Evolutionary conservation across 2,888 invertebrate genomes (phyloP).

Genomic region (Malachius bipustulatus): DNA sequence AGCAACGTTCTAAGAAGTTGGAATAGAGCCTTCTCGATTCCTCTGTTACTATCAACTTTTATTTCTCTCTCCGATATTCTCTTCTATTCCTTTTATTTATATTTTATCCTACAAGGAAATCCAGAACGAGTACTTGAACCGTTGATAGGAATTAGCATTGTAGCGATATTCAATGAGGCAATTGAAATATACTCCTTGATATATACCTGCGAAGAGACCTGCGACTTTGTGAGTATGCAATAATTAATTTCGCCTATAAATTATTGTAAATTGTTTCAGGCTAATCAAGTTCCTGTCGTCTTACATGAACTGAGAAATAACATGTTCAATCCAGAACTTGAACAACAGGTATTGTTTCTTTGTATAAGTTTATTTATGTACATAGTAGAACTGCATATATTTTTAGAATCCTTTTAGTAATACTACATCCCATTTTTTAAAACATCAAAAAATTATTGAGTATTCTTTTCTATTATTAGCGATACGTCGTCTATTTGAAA

Average conservation of each 20-base stretch:
- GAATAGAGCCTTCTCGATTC: slow-evolving; percentile 24
- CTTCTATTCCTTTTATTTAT: slow-evolving; percentile 26
- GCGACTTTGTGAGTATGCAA: slow-evolving; percentile 22
- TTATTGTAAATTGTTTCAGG: slow-evolving; percentile 27
- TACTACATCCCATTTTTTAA: too few relatives aligned
- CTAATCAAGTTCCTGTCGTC: slow-evolving; percentile 33
- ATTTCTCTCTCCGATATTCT: slow-evolving; percentile 24
- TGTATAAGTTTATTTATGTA: too few relatives aligned
- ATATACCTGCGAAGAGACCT: slow-evolving; percentile 21
- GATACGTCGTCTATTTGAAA: too few relatives aligned
- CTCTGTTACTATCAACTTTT: slow-evolving; percentile 21
- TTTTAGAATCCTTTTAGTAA: too few relatives aligned
- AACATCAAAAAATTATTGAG: too few relatives aligned
- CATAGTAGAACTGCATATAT: too few relatives aligned
- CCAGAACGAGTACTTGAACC: slow-evolving; percentile 10
- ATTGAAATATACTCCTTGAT: slow-evolving; percentile 25
- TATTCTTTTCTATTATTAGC: too few relatives aligned
- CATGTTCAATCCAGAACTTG: slow-evolving; percentile 32
- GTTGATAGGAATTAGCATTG: slow-evolving; percentile 18
- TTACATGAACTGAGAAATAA: slow-evolving; percentile 36
- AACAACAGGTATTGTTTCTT: slow-evolving; percentile 35
- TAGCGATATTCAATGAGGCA: slow-evolving; percentile 25
- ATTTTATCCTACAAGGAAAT: slow-evolving; percentile 20
- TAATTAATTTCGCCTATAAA: slow-evolving; percentile 1
- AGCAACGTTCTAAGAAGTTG: slow-evolving; percentile 21